These are phyloP conservation scores for Spinibarbus caldwelli DNA, from an alignment of 2,797 vertebrate genomes.

Conservation along the genomic window DNA sequence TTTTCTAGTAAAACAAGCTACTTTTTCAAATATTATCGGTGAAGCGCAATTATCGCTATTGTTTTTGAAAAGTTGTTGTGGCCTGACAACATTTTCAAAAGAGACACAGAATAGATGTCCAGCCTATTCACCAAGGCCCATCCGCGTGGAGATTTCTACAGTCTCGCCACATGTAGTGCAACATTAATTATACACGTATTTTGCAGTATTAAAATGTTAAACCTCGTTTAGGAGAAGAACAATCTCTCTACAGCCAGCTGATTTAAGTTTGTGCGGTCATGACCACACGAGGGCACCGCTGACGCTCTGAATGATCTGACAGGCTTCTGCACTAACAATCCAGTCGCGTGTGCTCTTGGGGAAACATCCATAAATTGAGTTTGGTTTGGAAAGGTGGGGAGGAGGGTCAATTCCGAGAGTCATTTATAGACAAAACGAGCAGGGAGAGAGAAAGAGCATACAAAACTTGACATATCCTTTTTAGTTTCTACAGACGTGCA, in stretches of 20 bases:
- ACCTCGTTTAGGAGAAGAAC: too few relatives aligned
- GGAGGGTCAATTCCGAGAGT: slow-evolving; percentile 34
- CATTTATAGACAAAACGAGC: slow-evolving; percentile 56
- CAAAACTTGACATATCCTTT: slow-evolving; percentile 5
- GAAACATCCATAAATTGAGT: slow-evolving; percentile 44
- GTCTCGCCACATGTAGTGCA: too few relatives aligned
- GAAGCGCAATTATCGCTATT: too few relatives aligned
- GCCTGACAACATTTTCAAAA: too few relatives aligned
- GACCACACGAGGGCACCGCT: background rate
- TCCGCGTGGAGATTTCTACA: too few relatives aligned
- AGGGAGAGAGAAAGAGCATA: slow-evolving; percentile 7
- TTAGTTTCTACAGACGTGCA: slow-evolving; percentile 4
- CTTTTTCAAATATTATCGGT: too few relatives aligned
- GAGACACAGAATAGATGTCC: too few relatives aligned
- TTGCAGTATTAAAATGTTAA: background rate
- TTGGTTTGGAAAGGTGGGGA: slow-evolving; percentile 43
- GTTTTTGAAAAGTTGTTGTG: too few relatives aligned
- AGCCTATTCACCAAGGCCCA: too few relatives aligned
- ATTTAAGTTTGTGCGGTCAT: fast-evolving
- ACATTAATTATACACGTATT: too few relatives aligned
- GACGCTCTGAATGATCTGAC: background rate
- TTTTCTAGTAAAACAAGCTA: background rate
- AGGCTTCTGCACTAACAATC: background rate
- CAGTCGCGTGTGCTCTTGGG: slow-evolving; percentile 18
- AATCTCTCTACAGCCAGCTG: background rate